Evolutionary conservation across 2,797 vertebrate genomes (phyloP), one percentile per base, ranked within the genome.

Genomic region (Acrossocheilus fasciatus): DNA sequence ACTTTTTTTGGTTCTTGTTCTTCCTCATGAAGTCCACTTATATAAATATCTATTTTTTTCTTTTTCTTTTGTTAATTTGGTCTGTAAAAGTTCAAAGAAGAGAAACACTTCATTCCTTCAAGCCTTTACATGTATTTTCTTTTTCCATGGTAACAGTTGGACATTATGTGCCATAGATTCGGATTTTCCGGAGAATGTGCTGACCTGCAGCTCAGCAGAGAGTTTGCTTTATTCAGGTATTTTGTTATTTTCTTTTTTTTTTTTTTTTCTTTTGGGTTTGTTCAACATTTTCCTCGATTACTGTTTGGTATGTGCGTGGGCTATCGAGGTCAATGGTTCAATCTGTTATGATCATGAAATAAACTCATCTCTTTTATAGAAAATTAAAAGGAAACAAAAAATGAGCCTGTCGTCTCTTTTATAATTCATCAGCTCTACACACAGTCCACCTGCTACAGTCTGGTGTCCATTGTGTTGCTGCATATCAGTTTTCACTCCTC

Each of bases 321-420:
- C 92, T 94, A 93, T 95, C 91, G 92, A 96, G 95, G 95, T 95
- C 93, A 94, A 93, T 94, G 93, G 96, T 96, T 97, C 95, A 95
- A 94, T 97, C 96, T 98, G 96, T 97, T 97, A 96, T 96, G 96
- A 97, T 97, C 96, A 97, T 97, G 96, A 96, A 98, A 97, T 97
- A 98, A 97, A 98, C 97, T 97, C 97, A 97, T 98, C 96, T 97
- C 96, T 97, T 97, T 97, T 98, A 97, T 97, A 97, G 94, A 96
- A 96, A 96, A 96, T 95, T 93, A 95, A 96, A 94, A 93, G 84
- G 81, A 95, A 94, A 92, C 92, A 91, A 92, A 94, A 87, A 90
- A 87, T 70, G 41, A 73, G 68, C 30, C 68, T 7, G 73, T 41
- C 34, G 17, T 30, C 18, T 52, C 23, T 47, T 70, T 74, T 34